Percentiles rank a stretch among this genome's conserved stretches.
These are phyloP conservation scores for Heliconius ismenius DNA, from an alignment of 2,888 invertebrate genomes.

Conservation along the genomic window DNA sequence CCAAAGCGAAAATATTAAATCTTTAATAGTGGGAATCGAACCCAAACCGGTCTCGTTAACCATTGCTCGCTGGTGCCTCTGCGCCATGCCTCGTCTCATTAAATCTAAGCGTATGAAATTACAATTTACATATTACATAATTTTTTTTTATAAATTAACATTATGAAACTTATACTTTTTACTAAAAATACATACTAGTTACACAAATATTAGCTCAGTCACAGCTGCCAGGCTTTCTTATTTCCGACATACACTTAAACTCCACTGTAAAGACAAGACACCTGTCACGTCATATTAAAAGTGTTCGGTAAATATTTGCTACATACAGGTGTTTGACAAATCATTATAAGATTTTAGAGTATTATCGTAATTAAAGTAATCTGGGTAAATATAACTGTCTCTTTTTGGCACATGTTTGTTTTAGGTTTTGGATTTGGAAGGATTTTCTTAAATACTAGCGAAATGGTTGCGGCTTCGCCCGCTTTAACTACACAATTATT, in stretches of 20 bases:
- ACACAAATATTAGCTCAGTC: background rate
- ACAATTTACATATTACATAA: too few species aligned
- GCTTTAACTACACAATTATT: too few species aligned
- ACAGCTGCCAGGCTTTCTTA: background rate
- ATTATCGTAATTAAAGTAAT: background rate
- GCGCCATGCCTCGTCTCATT: too few species aligned
- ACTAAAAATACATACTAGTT: background rate
- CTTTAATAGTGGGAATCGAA: too few species aligned
- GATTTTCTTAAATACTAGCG: too few species aligned
- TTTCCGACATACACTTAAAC: background rate
- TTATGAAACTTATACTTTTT: too few species aligned
- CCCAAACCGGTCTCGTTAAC: too few species aligned
- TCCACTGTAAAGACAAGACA: background rate
- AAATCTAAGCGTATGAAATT: too few species aligned
- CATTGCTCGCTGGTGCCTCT: too few species aligned
- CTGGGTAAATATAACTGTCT: background rate
- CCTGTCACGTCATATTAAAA: background rate
- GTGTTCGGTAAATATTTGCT: background rate
- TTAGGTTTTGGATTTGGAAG: slow-evolving; percentile 13
- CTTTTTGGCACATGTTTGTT: background rate
- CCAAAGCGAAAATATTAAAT: too few species aligned
- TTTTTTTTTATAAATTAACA: too few species aligned
- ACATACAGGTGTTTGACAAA: background rate
- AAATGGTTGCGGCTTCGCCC: too few species aligned
- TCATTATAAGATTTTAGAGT: background rate